phyloP scores from a whole-genome alignment of 2,888 invertebrate species.

The Xylota segnis region DNA sequence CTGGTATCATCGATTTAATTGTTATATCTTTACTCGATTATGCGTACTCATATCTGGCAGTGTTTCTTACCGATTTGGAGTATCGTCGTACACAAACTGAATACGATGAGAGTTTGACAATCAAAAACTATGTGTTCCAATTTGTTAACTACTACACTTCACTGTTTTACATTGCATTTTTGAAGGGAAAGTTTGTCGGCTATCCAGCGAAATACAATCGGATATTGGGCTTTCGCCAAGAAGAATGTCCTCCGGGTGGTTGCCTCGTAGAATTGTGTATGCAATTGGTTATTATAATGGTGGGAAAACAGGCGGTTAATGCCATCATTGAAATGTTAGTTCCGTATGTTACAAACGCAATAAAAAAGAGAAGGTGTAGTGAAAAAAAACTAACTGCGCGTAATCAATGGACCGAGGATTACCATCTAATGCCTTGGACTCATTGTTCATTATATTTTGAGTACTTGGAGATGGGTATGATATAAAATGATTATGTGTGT shows the following conservation, averaged over 20 bases:
- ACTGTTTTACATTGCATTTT: constrained; percentile 93
- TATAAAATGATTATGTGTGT: background rate
- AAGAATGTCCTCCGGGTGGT: constrained; percentile 93
- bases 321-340: constrained; percentile 91
- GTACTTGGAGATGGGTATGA: constrained; percentile 93
- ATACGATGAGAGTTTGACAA: constrained; percentile 93
- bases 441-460: constrained; percentile 91
- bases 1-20: constrained; percentile 91
- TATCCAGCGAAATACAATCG: constrained; percentile 91
- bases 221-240: constrained; percentile 89
- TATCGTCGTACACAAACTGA: constrained; percentile 92
- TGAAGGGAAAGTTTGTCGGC: constrained; percentile 92
- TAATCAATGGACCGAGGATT: constrained; percentile 91
- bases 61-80: constrained; percentile 90
- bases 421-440: constrained; percentile 87
- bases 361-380: constrained; percentile 82
- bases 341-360: constrained; percentile 87
- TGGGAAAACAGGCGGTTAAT: constrained; percentile 93
- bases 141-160: constrained; percentile 96
- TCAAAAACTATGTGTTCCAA: constrained; percentile 94
- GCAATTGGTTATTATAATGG: constrained; percentile 93
- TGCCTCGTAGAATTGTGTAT: constrained; percentile 94
- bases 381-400: constrained; percentile 85
- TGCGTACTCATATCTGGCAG: constrained; percentile 88
- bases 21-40: constrained; percentile 91